These are phyloP conservation scores for Drosophila oshimai DNA, from an alignment of 1,140 invertebrate genomes.

Conservation along the genomic window DNA sequence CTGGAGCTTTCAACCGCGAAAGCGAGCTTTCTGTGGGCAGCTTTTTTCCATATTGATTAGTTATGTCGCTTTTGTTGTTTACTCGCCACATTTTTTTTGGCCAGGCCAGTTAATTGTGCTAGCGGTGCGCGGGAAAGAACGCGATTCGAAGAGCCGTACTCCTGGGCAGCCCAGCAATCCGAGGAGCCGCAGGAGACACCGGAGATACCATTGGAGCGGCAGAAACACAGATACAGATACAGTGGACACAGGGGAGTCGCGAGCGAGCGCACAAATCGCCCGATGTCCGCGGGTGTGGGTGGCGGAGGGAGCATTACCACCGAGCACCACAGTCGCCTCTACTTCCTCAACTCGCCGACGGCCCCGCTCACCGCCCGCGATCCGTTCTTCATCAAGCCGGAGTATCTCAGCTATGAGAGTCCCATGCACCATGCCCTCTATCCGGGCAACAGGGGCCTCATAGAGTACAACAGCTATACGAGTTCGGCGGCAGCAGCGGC, in stretches of 20 bases:
- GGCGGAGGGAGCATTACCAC: conserved; percentile 82
- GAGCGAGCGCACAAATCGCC: conserved; percentile 56
- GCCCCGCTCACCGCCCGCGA: conserved; percentile 64
- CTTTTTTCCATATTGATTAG: conserved; percentile 83
- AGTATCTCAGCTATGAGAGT: conserved; percentile 82
- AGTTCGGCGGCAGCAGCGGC: conserved; percentile 61
- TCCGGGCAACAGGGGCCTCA: conserved; percentile 69
- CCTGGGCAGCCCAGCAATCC: not conserved
- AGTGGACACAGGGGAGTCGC: conserved; percentile 12
- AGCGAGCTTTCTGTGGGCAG: conserved; percentile 24
- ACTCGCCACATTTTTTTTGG: conserved; percentile 77
- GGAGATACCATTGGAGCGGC: not conserved
- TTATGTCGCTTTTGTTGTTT: conserved; percentile 83
- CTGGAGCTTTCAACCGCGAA: not conserved
- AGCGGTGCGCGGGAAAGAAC: conserved; percentile 42
- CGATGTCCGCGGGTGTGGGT: conserved; percentile 78
- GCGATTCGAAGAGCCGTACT: no score
- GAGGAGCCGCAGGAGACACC: not conserved
- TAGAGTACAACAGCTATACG: conserved; percentile 79
- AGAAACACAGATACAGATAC: not conserved
- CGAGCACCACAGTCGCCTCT: conserved; percentile 80
- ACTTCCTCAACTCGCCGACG: conserved; percentile 79
- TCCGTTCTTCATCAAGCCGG: conserved; percentile 79
- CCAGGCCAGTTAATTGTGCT: conserved; percentile 69
- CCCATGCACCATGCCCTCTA: conserved; percentile 80